Conservation (phyloP, 2,113 vertebrate species). For the Chrysochloris asiatica region DNA sequence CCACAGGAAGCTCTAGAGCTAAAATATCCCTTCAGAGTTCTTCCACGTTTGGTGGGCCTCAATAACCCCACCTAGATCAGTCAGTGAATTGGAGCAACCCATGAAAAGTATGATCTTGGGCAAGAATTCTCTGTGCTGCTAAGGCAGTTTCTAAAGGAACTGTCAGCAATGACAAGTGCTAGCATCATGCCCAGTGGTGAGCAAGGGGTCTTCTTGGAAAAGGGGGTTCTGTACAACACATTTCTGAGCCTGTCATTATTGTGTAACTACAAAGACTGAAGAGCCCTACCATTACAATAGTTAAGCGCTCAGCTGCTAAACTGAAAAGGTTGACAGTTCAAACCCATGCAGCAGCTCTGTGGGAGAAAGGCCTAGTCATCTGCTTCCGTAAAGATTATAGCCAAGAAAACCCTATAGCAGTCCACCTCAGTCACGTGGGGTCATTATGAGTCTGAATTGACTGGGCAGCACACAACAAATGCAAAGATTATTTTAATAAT, state of each 20-base stretch:
- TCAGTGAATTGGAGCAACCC: not conserved
- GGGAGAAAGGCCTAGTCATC: not conserved
- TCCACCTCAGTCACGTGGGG: not conserved
- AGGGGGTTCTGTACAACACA: not conserved
- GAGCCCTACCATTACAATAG: not conserved
- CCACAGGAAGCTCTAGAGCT: not conserved
- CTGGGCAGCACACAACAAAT: not conserved
- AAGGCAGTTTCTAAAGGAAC: not conserved
- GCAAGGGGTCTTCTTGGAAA: not conserved
- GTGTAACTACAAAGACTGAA: not conserved
- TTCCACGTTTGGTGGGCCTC: not conserved
- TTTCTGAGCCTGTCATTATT: not conserved
- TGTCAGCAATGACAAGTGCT: not conserved
- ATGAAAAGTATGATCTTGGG: not conserved
- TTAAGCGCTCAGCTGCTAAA: not conserved
- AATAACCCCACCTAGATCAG: not conserved
- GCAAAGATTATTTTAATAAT: not conserved
- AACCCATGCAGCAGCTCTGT: not conserved
- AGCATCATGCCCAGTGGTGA: not conserved
- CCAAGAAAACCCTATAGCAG: not conserved
- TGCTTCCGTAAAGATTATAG: not conserved
- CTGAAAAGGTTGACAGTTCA: not conserved
- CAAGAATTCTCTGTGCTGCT: not conserved
- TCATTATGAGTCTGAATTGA: not conserved
- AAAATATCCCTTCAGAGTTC: not conserved